Conservation (phyloP, 1,140 invertebrate genomes). For the Cherax quadricarinatus region DNA sequence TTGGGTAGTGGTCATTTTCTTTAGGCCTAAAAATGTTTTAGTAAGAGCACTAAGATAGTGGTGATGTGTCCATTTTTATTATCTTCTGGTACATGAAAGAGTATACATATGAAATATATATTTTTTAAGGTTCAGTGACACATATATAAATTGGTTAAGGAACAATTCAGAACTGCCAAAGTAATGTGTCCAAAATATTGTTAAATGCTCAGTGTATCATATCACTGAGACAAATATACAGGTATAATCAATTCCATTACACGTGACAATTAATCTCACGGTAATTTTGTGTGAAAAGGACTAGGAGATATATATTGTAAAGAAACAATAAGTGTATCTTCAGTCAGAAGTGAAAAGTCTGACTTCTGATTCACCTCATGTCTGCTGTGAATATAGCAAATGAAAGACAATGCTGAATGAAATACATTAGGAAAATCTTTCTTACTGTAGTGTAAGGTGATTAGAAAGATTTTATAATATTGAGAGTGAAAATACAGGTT, state of each 20-base stretch:
- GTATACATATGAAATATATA: neutral
- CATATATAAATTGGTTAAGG: neutral
- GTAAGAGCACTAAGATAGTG: conserved; percentile 1
- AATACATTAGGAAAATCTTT: neutral
- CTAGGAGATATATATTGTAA: neutral
- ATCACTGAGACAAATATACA: neutral
- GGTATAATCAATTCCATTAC: neutral
- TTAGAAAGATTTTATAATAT: neutral
- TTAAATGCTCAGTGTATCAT: neutral
- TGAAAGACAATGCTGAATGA: neutral
- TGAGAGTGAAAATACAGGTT: neutral
- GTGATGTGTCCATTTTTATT: neutral
- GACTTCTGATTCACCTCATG: neutral
- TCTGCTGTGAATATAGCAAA: neutral
- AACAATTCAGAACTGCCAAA: neutral
- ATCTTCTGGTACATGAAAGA: neutral
- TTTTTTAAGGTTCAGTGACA: conserved; percentile 12
- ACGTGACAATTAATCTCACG: neutral
- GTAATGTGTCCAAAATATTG: neutral
- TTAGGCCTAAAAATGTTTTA: neutral
- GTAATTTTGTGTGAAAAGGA: neutral
- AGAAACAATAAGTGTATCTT: neutral
- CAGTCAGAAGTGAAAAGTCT: neutral
- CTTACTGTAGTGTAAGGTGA: neutral
- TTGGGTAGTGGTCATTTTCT: conserved; percentile 11